Conservation (phyloP, 2,797 vertebrate genomes). For the Lagocephalus sceleratus region DNA sequence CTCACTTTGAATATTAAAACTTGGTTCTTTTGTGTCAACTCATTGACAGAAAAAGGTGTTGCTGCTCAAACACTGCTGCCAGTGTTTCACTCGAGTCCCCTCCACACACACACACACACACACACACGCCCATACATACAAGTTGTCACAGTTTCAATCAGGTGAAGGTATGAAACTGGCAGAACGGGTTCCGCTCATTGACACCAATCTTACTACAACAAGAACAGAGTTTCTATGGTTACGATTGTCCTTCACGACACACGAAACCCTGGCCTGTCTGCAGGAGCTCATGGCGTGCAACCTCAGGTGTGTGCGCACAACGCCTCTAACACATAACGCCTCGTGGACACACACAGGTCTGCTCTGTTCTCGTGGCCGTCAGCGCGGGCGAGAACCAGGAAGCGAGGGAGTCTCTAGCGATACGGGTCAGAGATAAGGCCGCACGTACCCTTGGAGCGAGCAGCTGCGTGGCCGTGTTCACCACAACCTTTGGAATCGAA, state of each 20-base stretch:
- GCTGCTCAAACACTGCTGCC: background rate
- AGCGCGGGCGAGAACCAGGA: background rate
- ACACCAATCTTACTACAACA: constrained; percentile 48
- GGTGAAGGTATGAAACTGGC: constrained; percentile 55
- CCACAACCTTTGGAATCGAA: constrained; percentile 82
- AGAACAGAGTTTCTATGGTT: constrained; percentile 61
- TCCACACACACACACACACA: constrained; percentile 1
- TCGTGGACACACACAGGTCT: constrained; percentile 16
- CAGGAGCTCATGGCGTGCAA: constrained; percentile 1
- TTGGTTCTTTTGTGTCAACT: no score
- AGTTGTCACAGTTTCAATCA: constrained; percentile 35
- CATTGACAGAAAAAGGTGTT: no score
- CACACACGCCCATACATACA: constrained; percentile 3
- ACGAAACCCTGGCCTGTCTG: constrained; percentile 39
- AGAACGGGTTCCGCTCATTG: constrained; percentile 69
- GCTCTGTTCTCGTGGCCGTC: background rate
- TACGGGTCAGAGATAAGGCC: background rate
- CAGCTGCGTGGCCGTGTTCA: constrained; percentile 79
- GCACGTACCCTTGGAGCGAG: constrained; percentile 76
- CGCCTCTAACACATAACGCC: constrained; percentile 8
- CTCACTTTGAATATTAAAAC: no score
- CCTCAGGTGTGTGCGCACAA: background rate
- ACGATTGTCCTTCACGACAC: constrained; percentile 63
- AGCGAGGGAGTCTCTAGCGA: constrained; percentile 5
- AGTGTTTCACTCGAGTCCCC: constrained; percentile 2